phyloP scores from a whole-genome alignment of 2,888 invertebrate genomes.

The Ypsolopha sequella region DNA sequence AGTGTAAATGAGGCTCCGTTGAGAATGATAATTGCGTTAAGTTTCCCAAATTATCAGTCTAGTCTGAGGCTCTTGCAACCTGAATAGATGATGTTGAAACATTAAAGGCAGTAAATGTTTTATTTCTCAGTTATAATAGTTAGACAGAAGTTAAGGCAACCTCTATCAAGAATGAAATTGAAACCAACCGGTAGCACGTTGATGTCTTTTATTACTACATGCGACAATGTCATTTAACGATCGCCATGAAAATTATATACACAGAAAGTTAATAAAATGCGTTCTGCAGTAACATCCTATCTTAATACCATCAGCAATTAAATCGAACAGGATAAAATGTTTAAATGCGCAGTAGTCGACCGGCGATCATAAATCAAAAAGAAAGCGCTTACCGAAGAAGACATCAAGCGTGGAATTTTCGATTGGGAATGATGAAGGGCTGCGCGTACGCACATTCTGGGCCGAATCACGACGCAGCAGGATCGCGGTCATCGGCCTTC shows the following conservation, averaged over 20 bases:
- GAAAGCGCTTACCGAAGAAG: constrained; percentile 54
- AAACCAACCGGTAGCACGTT: neutral
- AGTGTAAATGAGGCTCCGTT: constrained; percentile 16
- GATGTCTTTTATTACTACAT: neutral
- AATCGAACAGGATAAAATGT: constrained; percentile 23
- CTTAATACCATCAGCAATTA: constrained; percentile 5
- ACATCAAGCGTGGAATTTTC: constrained; percentile 57
- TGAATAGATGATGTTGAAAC: neutral
- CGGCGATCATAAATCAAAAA: constrained; percentile 46
- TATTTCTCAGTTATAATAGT: too few species aligned
- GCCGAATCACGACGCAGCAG: constrained; percentile 41
- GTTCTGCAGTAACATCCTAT: neutral
- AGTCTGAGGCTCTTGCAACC: neutral
- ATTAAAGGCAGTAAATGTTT: too few species aligned
- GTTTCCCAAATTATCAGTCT: constrained; percentile 23
- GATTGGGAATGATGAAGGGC: constrained; percentile 53
- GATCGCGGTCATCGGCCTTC: constrained; percentile 52
- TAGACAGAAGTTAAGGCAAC: too few species aligned
- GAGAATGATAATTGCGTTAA: constrained; percentile 28
- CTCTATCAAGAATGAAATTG: neutral
- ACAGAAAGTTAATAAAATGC: neutral
- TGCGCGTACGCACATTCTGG: constrained; percentile 56
- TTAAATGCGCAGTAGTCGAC: constrained; percentile 26
- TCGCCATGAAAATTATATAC: neutral
- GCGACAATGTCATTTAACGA: neutral